Conservation (phyloP, 2,113 vertebrate genomes). For the Furnarius figulus region DNA sequence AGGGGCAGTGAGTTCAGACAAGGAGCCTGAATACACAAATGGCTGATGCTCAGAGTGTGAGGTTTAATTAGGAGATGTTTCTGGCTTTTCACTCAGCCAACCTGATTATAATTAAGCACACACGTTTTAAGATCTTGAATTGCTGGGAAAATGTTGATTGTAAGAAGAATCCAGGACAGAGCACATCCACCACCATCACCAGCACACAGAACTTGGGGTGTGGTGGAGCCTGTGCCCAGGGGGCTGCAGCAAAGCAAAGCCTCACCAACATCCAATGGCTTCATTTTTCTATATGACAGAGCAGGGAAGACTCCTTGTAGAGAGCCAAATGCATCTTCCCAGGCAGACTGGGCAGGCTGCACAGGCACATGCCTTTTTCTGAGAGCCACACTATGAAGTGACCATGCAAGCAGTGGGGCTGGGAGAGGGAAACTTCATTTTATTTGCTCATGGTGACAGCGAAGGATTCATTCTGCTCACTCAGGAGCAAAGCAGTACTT, state of each 20-base stretch:
- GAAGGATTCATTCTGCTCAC: not conserved
- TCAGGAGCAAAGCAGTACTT: not conserved
- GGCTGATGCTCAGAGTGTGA: rapidly evolving
- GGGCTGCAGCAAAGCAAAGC: not conserved
- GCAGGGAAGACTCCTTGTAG: not conserved
- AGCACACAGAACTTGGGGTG: not conserved
- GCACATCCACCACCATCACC: not conserved
- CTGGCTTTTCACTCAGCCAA: not conserved
- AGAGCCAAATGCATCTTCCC: not conserved
- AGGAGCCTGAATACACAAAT: not conserved
- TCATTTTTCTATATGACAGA: not conserved
- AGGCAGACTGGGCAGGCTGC: not conserved
- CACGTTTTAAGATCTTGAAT: not conserved
- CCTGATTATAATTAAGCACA: slow-evolving; percentile 18
- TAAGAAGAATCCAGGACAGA: not conserved
- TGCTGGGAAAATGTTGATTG: not conserved
- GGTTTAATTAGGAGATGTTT: not conserved
- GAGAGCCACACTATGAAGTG: not conserved
- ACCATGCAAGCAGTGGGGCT: rapidly evolving
- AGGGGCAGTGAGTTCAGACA: not conserved
- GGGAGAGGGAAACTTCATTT: not conserved
- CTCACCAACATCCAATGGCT: not conserved
- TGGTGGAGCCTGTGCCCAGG: rapidly evolving
- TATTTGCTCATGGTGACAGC: not conserved
- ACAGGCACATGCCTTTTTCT: not conserved